Evolutionary conservation across 2,113 vertebrate species (phyloP), one percentile per base, ranked within the genome.

Genomic region (Lasiurus cinereus): DNA sequence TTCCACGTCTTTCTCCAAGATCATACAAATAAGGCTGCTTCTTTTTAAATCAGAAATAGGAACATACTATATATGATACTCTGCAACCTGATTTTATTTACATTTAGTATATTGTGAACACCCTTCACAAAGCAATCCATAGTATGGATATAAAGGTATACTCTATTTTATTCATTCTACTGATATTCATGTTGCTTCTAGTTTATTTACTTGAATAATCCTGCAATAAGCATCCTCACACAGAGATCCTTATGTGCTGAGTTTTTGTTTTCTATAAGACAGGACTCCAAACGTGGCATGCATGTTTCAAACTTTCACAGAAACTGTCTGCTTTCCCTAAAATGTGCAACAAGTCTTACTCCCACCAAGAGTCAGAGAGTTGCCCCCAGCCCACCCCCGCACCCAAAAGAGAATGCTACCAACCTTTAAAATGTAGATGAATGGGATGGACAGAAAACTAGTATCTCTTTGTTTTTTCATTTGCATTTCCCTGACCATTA

Each of bases 151-250:
- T 33, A 56, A 24, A 56, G 21, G 3, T 59, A 8, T 12, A 62
- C 6, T 9, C 56, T 33, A 52, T 62, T 33, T 78, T 94, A 64
- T 36, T 72, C 36, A 76, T 80, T 31, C 82, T 72, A 90, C n/a
- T 64, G 24, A 50, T 31, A 94, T 39, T 39, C 16, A 43, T 66
- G 74, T 31, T 80, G 29, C 27, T 64, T 93, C 83, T 62, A 54
- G 22, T 66, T 96, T 73, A 52, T 78, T 93, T 94, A 70, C 36
- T 70, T 9, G 27, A 76, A 33, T 43, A 77, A 92, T 48, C 36
- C 73, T 56, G 18, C 24, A 85, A 76, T 50, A 88, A 77, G 76
- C 33, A 88, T 16, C 62, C 19, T 82, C 87, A 95, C 11, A 36
- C 56, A 72, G 6, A 77, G 36, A 72, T 62, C 72, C 36, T 74